Base-by-base conservation (phyloP, 23 tunicate species). In the Halocynthia aurantium region DNA sequence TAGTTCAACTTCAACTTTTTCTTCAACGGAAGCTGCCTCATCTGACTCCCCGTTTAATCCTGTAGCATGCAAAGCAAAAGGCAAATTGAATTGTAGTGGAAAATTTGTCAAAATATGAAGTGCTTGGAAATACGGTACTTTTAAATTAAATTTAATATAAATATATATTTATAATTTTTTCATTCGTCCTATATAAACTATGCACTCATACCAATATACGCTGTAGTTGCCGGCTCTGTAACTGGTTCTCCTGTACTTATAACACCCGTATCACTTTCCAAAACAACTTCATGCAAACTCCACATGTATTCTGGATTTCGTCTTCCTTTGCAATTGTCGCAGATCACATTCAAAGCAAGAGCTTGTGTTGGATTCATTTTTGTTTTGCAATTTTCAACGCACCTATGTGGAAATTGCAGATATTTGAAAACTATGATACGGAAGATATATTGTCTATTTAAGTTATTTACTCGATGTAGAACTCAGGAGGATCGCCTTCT, bases 401-500 rank as follows among this genome's bases (percentile, higher is more conserved):
- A 94, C 17, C 98, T 91, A 69, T n/a, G 40, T 67, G 17, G 52
- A 81, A 44, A 60, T 50, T 13, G 63, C 15, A 58, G 17, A 15
- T 13, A 0, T 58, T 58, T 58, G 63, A 13, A 58, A 57, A 12
- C 12, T 58, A 58, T 13, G 15, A 58, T 15, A 58, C 63, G 4
- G 15, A 5, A 50, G 12, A 11, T 67, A 13, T 21, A 21, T 67
- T 20, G 12, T n/a, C 20, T 20, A 49, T 72, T 15, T 11, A 2
- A 4, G 22, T 51, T 7, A 53, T 77, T 60, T 72, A 92, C 95
- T 81, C 78, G 61, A 94, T 88, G 60, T 71, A 86, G 61, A 94
- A 88, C 66, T 94, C 99, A 8, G 99, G 99, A 6, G 99, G 99
- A 75, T 94, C 94, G 8, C 99, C 99, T 72, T 88, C 99, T 55